Evolutionary conservation across 2,797 vertebrate genomes (phyloP).

Genomic region (Micrastur ruficollis): DNA sequence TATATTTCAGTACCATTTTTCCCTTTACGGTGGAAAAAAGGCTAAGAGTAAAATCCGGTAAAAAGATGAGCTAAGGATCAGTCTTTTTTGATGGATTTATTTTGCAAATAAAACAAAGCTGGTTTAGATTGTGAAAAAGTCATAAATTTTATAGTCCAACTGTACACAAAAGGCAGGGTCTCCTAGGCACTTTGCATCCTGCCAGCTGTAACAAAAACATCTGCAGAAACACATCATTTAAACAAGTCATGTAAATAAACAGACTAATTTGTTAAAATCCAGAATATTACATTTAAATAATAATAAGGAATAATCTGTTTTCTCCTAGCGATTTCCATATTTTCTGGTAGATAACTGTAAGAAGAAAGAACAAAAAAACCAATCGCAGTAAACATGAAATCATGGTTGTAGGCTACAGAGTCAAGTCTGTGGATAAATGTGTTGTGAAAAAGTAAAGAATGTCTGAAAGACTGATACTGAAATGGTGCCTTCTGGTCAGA

Average conservation of each 20-base stretch:
- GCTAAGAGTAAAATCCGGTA: not conserved
- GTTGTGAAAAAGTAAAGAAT: not conserved
- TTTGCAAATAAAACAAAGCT: not conserved
- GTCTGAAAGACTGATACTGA: not conserved
- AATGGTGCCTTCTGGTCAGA: not conserved
- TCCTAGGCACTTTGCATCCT: not conserved
- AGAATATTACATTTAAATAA: not conserved
- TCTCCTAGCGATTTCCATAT: not conserved
- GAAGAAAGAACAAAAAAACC: not conserved
- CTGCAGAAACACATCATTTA: not conserved
- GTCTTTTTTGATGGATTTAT: not conserved
- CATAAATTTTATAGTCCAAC: not conserved
- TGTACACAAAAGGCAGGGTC: not conserved
- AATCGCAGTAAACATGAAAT: not conserved
- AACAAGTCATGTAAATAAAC: not conserved
- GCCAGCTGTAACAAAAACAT: not conserved
- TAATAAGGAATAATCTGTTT: not conserved
- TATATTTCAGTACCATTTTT: not conserved
- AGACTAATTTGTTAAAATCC: not conserved
- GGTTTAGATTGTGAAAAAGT: not conserved
- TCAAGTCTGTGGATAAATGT: not conserved
- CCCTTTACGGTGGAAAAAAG: not conserved
- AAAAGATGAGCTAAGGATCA: not conserved
- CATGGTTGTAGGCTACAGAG: not conserved
- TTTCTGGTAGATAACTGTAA: not conserved